Percentiles rank a stretch among this genome's conserved stretches.
Conservation (phyloP, 2,888 invertebrate species). For the Brenthis ino region DNA sequence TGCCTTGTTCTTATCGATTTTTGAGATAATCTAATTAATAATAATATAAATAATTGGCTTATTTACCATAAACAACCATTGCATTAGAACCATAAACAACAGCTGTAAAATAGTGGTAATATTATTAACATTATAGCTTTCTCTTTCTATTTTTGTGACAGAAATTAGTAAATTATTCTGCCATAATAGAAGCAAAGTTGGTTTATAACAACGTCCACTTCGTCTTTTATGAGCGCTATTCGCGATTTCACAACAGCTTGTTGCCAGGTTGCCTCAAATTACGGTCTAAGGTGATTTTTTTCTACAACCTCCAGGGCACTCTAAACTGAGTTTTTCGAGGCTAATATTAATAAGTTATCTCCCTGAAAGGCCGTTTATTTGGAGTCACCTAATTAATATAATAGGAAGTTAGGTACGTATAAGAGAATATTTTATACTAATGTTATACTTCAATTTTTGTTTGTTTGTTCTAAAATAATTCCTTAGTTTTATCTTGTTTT, state of each 20-base stretch:
- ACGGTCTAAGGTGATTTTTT: slow-evolving; percentile 44
- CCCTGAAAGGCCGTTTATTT: slow-evolving; percentile 49
- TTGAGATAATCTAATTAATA: neutral
- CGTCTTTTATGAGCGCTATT: slow-evolving; percentile 23
- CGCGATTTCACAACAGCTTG: slow-evolving; percentile 21
- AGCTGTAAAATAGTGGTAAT: too few relatives aligned
- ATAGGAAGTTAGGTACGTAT: neutral
- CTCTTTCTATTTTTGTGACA: neutral
- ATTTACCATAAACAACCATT: too few relatives aligned
- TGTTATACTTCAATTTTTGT: neutral
- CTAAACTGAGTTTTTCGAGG: slow-evolving; percentile 24
- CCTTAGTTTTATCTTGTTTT: too few relatives aligned
- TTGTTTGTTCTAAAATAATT: too few relatives aligned
- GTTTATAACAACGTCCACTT: slow-evolving; percentile 21
- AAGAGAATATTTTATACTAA: neutral
- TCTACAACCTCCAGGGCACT: slow-evolving; percentile 22
- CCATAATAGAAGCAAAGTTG: slow-evolving; percentile 14
- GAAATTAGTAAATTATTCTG: slow-evolving; percentile 24
- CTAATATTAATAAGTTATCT: slow-evolving; percentile 53
- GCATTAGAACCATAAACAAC: too few relatives aligned
- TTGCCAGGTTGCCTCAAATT: slow-evolving; percentile 33
- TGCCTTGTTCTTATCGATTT: neutral
- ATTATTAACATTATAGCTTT: too few relatives aligned
- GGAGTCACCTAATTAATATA: slow-evolving; percentile 52
- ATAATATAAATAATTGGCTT: too few relatives aligned